Base-by-base conservation (phyloP, 1,140 invertebrate genomes). In the Diachasmimorpha longicaudata region DNA sequence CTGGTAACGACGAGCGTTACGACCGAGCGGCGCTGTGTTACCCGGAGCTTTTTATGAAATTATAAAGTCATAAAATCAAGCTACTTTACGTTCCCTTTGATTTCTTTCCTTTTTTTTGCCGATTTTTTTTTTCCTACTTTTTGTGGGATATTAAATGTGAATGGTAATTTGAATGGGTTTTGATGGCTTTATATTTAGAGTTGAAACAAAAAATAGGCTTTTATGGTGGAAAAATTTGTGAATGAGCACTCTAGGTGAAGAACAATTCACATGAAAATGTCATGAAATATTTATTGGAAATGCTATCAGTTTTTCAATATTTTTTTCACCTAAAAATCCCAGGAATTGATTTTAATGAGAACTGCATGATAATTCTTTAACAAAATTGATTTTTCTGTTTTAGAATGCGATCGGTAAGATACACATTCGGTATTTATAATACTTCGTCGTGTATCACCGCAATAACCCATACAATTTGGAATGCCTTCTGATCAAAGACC, bases 11-110 rank as follows among this genome's bases (percentile, higher is more conserved):
- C 77, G 68, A 21, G 46, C 70, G 70, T 72, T 72, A 72, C 70
- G 48, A 72, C 70, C 70, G 23, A 6, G 70, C 52, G 13, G 39
- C 42, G 44, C 68, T 74, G 75, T 78, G 75, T 78, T 74, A 77
- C 76, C 72, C 69, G 78, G 72, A 78, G 76, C 77, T 80, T 81
- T 83, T 82, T 73, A 79, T 79, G 77, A 81, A 83, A 81, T 83
- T 81, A 80, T 80, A 78, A 81, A 78, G 77, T 71, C 76, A 70
- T 83, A 83, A 83, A 83, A 77, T 79, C 75, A 68, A 25, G 76
- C 76, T 75, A 77, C 70, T 82, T 79, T 81, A 83, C 77, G 79
- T 31, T 19, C 44, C 25, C 55, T 63, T 63, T 63, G 48, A 19
- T 55, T 63, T 4, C 8, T 25, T 63, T 63, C 21, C 19, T 25